These are phyloP conservation scores for Camponotus fellah DNA, from an alignment of 2,888 invertebrate species.

Conservation along the genomic window DNA sequence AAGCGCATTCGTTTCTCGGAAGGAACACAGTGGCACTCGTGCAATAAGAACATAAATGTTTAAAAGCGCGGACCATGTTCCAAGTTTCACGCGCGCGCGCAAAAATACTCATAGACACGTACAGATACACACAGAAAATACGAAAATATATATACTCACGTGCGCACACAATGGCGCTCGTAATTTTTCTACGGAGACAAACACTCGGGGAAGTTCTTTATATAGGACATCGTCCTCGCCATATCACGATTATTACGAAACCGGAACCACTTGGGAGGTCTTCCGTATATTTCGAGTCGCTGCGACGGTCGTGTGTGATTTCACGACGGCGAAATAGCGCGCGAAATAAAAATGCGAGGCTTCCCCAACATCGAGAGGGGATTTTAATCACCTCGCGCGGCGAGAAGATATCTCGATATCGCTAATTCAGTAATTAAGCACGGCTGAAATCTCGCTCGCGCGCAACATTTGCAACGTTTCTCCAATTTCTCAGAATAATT, in stretches of 20 bases:
- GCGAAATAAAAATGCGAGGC: background rate
- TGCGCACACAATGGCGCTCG: slow-evolving; percentile 2
- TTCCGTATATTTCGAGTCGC: slow-evolving; percentile 16
- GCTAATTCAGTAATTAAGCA: background rate
- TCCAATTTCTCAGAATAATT: background rate
- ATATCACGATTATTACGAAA: slow-evolving; percentile 27
- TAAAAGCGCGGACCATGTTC: background rate
- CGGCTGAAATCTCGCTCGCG: background rate
- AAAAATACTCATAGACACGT: background rate
- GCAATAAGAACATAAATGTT: slow-evolving; percentile 50
- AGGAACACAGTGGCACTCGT: slow-evolving; percentile 3
- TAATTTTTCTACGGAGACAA: slow-evolving; percentile 43
- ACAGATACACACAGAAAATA: background rate
- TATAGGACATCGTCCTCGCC: background rate
- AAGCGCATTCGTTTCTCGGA: slow-evolving; percentile 26
- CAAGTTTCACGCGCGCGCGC: slow-evolving; percentile 1
- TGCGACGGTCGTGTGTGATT: slow-evolving; percentile 9
- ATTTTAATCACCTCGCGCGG: background rate
- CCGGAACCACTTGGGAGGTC: slow-evolving; percentile 20
- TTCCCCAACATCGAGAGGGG: background rate
- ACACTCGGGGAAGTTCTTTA: slow-evolving; percentile 7
- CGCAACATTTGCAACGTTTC: slow-evolving; percentile 25
- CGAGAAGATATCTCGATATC: background rate
- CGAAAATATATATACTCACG: background rate
- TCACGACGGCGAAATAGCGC: slow-evolving; percentile 3